Percentiles rank a stretch among this genome's conserved stretches.
phyloP scores from a whole-genome alignment of 2,113 vertebrate genomes.

The Cariama cristata region DNA sequence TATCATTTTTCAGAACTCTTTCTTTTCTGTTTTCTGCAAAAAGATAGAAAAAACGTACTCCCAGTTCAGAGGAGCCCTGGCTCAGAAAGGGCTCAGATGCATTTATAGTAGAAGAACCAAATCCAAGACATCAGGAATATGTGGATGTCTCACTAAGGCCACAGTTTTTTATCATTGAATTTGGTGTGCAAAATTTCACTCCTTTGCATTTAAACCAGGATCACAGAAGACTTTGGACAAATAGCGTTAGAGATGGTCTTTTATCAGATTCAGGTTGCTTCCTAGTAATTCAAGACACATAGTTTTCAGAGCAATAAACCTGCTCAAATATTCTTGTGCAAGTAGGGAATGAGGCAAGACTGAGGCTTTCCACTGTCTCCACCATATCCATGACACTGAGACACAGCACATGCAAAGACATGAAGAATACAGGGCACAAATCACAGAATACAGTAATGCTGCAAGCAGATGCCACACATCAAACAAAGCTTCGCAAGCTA shows the following conservation, averaged over 20 bases:
- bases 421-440: constrained; percentile 50
- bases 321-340: neutral
- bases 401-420: constrained; percentile 52
- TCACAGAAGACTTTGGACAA: neutral
- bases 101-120: neutral
- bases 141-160: neutral
- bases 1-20: neutral
- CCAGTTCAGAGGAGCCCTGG: neutral
- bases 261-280: neutral
- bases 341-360: neutral
- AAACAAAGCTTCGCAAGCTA: constrained; percentile 47
- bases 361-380: neutral
- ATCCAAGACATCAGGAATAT: neutral
- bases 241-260: neutral
- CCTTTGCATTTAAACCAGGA: constrained; percentile 10
- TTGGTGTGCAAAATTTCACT: neutral
- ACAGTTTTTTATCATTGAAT: neutral
- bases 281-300: neutral
- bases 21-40: neutral
- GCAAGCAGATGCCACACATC: constrained; percentile 60
- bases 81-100: neutral
- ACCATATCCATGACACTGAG: constrained; percentile 13
- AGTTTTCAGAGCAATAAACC: neutral
- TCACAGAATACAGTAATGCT: constrained; percentile 56
- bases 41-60: neutral